A percentile compares a stretch with the other conserved stretches of the same genome.
Conservation (phyloP, 2,888 invertebrate genomes). For the Orthosia gracilis region DNA sequence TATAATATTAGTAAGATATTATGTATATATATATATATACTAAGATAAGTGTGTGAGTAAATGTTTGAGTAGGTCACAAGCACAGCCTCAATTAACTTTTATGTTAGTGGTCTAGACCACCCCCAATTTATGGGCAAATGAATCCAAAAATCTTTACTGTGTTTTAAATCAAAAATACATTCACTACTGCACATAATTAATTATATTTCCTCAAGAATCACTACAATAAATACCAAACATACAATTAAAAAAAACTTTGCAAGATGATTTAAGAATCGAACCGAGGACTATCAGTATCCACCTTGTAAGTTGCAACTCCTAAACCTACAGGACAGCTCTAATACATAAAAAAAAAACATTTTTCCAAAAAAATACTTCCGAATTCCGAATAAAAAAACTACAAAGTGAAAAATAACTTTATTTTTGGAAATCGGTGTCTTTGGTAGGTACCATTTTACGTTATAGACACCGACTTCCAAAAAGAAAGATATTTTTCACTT, state of each 20-base stretch:
- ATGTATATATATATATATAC: background rate
- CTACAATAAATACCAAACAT: background rate
- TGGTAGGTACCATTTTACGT: too few species aligned
- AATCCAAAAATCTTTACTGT: background rate
- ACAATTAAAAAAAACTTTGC: rapidly evolving
- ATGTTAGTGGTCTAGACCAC: background rate
- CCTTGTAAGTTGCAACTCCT: background rate
- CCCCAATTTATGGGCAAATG: too few species aligned
- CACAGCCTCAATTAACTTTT: background rate
- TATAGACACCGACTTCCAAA: too few species aligned
- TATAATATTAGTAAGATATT: too few species aligned
- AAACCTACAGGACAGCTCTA: background rate
- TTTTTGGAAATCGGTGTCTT: too few species aligned
- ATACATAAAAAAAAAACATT: background rate
- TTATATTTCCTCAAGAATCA: background rate
- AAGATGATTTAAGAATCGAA: background rate
- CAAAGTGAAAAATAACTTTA: too few species aligned
- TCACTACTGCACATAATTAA: rapidly evolving
- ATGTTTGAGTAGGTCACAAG: background rate
- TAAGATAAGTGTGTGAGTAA: background rate
- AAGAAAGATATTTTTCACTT: too few species aligned
- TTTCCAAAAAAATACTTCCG: too few species aligned
- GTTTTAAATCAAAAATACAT: background rate
- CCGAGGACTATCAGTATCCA: background rate
- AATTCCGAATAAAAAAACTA: too few species aligned